Percentiles rank a stretch among this genome's conserved stretches.
Conservation (phyloP, 2,797 vertebrate species). For the Naso thynnoides region DNA sequence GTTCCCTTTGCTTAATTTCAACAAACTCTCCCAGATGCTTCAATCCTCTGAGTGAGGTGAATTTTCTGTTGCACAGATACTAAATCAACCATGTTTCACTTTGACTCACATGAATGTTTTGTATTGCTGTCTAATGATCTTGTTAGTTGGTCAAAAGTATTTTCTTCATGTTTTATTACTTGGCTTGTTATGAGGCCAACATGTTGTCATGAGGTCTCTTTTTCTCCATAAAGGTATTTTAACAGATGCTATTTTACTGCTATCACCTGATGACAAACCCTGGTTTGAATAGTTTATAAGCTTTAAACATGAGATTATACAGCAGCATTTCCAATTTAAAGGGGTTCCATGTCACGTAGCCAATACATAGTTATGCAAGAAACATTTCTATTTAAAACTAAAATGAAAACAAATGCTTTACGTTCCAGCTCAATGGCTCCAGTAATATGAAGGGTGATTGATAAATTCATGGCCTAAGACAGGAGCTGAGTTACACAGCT, state of each 20-base stretch:
- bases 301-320: neutral
- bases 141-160: slow-evolving; percentile 3
- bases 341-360: neutral
- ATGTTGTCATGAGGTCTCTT: neutral
- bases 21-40: slow-evolving; percentile 73
- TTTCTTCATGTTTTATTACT: slow-evolving; percentile 24
- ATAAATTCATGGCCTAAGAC: too few relatives aligned
- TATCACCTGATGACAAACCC: neutral
- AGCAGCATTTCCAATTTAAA: neutral
- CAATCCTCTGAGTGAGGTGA: slow-evolving; percentile 43
- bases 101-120: neutral
- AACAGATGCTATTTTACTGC: slow-evolving; percentile 12
- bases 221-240: neutral
- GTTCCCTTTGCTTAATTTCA: slow-evolving; percentile 68
- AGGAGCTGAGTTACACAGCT: too few relatives aligned
- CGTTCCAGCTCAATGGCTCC: neutral
- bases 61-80: slow-evolving; percentile 35
- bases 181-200: slow-evolving; percentile 8
- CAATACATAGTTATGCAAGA: neutral
- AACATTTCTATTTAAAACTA: neutral
- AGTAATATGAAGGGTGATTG: neutral
- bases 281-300: neutral
- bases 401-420: neutral
- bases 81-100: neutral
- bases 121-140: neutral